These are phyloP conservation scores for Monodelphis domestica DNA, from an alignment of 2,797 vertebrate genomes.

Conservation along the genomic window DNA sequence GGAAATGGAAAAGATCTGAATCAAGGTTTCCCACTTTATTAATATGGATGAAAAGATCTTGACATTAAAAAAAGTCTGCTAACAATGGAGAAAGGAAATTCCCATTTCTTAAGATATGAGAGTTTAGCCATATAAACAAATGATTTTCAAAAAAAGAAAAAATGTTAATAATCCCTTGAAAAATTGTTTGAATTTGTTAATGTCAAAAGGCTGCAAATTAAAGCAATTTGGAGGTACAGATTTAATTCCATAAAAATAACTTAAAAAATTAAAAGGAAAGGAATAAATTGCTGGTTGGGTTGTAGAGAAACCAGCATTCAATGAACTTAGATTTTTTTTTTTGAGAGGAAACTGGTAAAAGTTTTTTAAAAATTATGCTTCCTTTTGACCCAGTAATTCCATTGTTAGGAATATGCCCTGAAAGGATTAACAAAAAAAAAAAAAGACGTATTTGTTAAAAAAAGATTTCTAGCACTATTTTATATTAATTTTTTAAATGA, in stretches of 20 bases:
- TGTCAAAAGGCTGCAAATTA: not conserved
- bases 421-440: not conserved
- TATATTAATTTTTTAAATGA: not conserved
- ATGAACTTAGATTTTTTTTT: not conserved
- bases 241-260: not conserved
- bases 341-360: not conserved
- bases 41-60: not conserved
- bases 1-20: not conserved
- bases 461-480: not conserved
- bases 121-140: not conserved
- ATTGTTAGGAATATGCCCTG: not conserved
- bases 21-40: not conserved
- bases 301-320: not conserved
- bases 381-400: not conserved
- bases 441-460: not conserved
- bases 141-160: not conserved
- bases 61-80: not conserved
- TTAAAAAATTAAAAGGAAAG: not conserved
- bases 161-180: not conserved
- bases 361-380: not conserved
- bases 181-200: not conserved
- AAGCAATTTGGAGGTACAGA: not conserved
- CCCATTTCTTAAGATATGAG: not conserved
- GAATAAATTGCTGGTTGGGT: not conserved
- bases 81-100: not conserved